Percentiles rank a stretch among this genome's conserved stretches.
phyloP scores from a whole-genome alignment of 2,888 invertebrate species.

The Parapristionchus giblindavisi region DNA sequence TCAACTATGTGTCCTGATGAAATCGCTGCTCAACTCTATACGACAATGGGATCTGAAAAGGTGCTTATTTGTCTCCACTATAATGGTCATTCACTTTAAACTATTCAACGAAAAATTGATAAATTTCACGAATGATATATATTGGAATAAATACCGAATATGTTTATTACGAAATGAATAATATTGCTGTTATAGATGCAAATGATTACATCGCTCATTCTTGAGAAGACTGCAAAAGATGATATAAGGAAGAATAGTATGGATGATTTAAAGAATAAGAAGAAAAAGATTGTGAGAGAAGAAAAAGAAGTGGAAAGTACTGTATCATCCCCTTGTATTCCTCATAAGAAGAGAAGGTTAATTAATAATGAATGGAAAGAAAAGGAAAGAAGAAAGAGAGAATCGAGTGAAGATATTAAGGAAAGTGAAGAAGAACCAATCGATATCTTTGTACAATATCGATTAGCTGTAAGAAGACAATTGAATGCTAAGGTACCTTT shows the following conservation, averaged over 20 bases:
- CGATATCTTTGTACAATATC: background rate
- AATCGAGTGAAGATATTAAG: conserved; percentile 2
- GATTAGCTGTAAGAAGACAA: conserved; percentile 21
- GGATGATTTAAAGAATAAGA: background rate
- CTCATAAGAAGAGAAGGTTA: conserved; percentile 2
- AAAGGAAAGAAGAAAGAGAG: background rate
- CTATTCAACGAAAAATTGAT: too few relatives aligned
- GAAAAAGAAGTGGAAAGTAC: background rate
- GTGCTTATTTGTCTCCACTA: too few relatives aligned
- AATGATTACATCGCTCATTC: too few relatives aligned
- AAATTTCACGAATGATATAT: too few relatives aligned
- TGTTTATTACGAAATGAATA: too few relatives aligned
- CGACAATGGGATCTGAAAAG: too few relatives aligned
- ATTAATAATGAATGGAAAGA: background rate
- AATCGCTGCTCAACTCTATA: conserved; percentile 25
- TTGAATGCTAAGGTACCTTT: conserved; percentile 1
- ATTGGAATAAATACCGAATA: too few relatives aligned
- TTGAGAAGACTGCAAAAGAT: background rate
- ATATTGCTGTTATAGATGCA: background rate
- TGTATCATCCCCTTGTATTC: too few relatives aligned
- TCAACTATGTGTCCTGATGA: conserved; percentile 21
- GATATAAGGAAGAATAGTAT: background rate
- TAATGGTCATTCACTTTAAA: too few relatives aligned
- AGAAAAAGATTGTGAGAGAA: conserved; percentile 6
- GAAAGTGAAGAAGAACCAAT: conserved; percentile 24